These are phyloP conservation scores for Trissolcus japonicus DNA, from an alignment of 2,888 invertebrate species.

Conservation along the genomic window DNA sequence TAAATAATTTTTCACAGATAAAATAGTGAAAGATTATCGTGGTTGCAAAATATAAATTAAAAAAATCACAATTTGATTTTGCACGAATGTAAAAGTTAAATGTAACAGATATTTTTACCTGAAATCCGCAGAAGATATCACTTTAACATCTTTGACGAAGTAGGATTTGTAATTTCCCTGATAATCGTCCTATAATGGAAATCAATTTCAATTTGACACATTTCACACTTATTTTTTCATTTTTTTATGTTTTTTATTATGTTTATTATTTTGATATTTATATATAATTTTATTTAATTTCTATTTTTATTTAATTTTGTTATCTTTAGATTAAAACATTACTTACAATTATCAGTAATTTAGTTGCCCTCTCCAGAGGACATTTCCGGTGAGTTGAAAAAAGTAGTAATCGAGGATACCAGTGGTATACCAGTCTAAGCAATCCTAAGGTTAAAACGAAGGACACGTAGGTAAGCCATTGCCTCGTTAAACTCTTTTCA, in stretches of 20 bases:
- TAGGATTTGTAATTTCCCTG: constrained; percentile 77
- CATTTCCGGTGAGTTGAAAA: constrained; percentile 78
- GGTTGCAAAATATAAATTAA: neutral
- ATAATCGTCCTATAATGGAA: constrained; percentile 75
- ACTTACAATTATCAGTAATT: constrained; percentile 79
- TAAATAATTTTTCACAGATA: neutral
- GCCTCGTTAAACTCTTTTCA: constrained; percentile 69
- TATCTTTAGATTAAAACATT: neutral
- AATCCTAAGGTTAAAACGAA: constrained; percentile 78
- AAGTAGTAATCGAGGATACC: constrained; percentile 79
- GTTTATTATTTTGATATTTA: no score
- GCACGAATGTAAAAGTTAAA: neutral
- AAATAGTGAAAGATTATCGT: neutral
- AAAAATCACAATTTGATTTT: neutral
- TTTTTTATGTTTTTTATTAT: neutral
- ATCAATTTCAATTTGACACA: neutral
- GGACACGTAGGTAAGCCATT: constrained; percentile 75
- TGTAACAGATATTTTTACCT: constrained; percentile 63
- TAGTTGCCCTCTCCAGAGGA: constrained; percentile 77
- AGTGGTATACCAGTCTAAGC: constrained; percentile 80
- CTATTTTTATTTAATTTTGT: no score
- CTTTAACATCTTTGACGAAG: constrained; percentile 76
- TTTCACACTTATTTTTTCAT: neutral
- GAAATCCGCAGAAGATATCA: constrained; percentile 68
- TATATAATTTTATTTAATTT: no score